Conservation (phyloP, 2,797 vertebrate genomes). For the Sebastes kiyomatsui region DNA sequence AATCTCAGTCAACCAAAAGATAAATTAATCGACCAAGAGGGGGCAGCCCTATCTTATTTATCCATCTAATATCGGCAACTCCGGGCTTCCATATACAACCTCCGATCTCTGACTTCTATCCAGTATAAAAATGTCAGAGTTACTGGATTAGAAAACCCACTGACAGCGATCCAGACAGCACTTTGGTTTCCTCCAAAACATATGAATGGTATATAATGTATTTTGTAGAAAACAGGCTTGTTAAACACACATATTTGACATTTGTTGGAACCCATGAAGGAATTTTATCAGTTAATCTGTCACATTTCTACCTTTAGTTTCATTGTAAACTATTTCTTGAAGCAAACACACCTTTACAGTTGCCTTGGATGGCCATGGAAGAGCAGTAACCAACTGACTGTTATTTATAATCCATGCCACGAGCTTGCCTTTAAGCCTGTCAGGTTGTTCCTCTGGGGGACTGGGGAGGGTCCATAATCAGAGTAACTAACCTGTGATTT, state of each 20-base stretch:
- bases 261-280: not conserved
- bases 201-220: not conserved
- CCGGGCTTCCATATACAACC: not conserved
- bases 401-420: constrained; percentile 58
- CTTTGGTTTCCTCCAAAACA: not conserved
- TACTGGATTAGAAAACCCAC: not conserved
- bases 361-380: not conserved
- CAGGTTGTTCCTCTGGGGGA: constrained; percentile 44
- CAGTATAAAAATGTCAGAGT: not conserved
- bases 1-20: no score
- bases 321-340: not conserved
- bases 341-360: not conserved
- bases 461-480: constrained; percentile 60
- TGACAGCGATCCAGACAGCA: not conserved
- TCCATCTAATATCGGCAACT: not conserved
- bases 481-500: constrained; percentile 73
- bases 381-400: constrained; percentile 16
- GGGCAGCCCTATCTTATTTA: not conserved
- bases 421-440: constrained; percentile 43
- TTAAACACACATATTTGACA: not conserved
- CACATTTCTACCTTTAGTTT: not conserved
- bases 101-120: not conserved
- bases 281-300: not conserved
- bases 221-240: not conserved
- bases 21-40: no score